Base-by-base conservation (phyloP, 2,797 vertebrate species). In the Protonibea diacanthus region DNA sequence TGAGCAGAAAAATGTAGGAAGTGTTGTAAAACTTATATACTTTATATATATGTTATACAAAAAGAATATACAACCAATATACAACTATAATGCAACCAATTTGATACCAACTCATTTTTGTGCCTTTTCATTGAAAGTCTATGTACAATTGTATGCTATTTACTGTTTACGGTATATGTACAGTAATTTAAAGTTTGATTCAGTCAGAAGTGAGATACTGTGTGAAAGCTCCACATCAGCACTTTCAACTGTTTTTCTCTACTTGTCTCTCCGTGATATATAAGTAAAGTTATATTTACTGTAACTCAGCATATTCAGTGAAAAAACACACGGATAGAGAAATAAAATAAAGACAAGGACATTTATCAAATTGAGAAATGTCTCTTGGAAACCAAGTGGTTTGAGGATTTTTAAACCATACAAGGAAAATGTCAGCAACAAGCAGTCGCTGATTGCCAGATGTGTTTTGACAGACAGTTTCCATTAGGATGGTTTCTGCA, bases 391-490 rank as follows among this genome's bases (percentile, higher is more conserved):
- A 25, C 38, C n/a, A 67, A 55, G 6, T 8, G 12, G 48, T 5
- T 21, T 1, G n/a, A 21, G 5, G 17, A 33, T 49, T 38, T 29
- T 4, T n/a, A 44, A 27, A 51, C 5, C 21, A n/a, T n/a, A 2
- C 17, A 17, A n/a, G 27, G 14, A 55, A 64, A 48, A 20, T 15
- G 52, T 33, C 44, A 51, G 27, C 52, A 38, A 25, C 25, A 33
- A 38, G 42, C 25, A 47, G 15, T 38, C 10, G 33, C 3, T 49
- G 18, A 42, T 20, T 47, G 11, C 9, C 13, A 62, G 25, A 20
- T 70, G 58, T 45, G 11, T 33, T 67, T 20, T 55, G n/a, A 59
- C 9, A 12, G 8, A 67, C 13, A 29, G 17, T 49, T 68, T 62
- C 3, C 11, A 47, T 29, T 25, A 40, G 23, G 25, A 21, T 6